Evolutionary conservation across 2,888 invertebrate species (phyloP).

Genomic region (Microplitis deprimator): DNA sequence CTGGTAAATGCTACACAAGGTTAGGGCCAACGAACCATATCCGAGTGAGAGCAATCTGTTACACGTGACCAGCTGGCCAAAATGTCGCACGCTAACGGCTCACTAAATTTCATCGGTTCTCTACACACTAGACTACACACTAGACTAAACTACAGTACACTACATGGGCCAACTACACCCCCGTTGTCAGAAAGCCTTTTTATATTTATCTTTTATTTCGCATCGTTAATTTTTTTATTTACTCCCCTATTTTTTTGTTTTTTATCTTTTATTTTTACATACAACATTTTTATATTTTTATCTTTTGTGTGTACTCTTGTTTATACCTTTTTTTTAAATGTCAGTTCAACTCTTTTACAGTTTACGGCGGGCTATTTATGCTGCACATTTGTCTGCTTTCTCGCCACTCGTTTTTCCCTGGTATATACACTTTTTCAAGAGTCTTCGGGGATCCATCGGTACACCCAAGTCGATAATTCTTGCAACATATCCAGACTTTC

Average conservation of each 20-base stretch:
- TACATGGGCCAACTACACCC: constrained; percentile 9
- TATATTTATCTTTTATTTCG: constrained; percentile 53
- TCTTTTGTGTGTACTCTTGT: neutral
- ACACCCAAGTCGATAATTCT: constrained; percentile 30
- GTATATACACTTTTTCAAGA: constrained; percentile 17
- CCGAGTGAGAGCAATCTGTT: constrained; percentile 54
- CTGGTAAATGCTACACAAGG: constrained; percentile 44
- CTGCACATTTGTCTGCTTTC: constrained; percentile 38
- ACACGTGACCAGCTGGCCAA: constrained; percentile 58
- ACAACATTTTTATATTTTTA: constrained; percentile 1
- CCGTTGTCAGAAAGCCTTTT: constrained; percentile 42
- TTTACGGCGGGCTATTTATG: constrained; percentile 35
- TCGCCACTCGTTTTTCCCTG: constrained; percentile 29
- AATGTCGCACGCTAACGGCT: constrained; percentile 60
- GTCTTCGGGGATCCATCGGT: constrained; percentile 33
- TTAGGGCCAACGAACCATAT: constrained; percentile 44
- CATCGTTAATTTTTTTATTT: constrained; percentile 12
- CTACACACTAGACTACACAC: constrained; percentile 13
- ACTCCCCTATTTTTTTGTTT: neutral
- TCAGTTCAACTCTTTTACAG: constrained; percentile 12
- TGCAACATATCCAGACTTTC: constrained; percentile 14
- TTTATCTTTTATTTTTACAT: neutral
- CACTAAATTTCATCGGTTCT: constrained; percentile 59
- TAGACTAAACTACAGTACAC: constrained; percentile 24
- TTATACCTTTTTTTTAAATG: constrained; percentile 7